Base-by-base conservation (phyloP, 92 coral and sea anemone genomes). In the Montipora capitata region DNA sequence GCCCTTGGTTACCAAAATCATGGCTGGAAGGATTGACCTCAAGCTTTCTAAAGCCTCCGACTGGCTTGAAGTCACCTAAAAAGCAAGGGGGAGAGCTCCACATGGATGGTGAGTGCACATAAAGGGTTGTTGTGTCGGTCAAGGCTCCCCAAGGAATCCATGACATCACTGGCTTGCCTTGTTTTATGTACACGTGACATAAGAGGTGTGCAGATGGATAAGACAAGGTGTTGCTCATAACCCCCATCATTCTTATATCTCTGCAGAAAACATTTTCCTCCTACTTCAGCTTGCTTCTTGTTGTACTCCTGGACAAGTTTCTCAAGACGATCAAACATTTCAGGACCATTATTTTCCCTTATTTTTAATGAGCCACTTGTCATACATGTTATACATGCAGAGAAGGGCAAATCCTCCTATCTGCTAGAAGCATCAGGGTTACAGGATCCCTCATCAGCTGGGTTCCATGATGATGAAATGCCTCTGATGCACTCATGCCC, bases 321-420 rank as follows among this genome's bases (percentile, higher is more conserved):
- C 39, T 80, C 83, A 7, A 92, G 85, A 11, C 65, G 63, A 11
- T 67, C 81, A 77, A 92, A 80, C 89, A 92, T 79, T 59, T 68
- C 93, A 3, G 65, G 59, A 12, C 96, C 94, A 93, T n/a, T n/a
- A n/a, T n/a, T n/a, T n/a, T n/a, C 96, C 90, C 75, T 84, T 89
- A 20, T 38, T 76, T 42, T 81, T 85, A 67, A 27, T 56, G 27
- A 68, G 79, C 96, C 96, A 89, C 57, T 81, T 90, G 13, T 66
- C 78, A 45, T 74, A 54, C 77, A 92, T 10, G 40, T 88, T 88
- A 10, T 74, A 82, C 94, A 11, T 38, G 72, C n/a, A 82, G 81
- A 20, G 94, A 92, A 62, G 95, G 95, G 52, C 90, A 87, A 52
- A 76, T 61, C 58, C 65, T 87, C 43, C 92, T 71, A 51, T 87